Percentiles rank a stretch among this genome's conserved stretches.
Evolutionary conservation across 2,113 vertebrate genomes (phyloP).

Genomic region (Myanophis thanlyinensis): DNA sequence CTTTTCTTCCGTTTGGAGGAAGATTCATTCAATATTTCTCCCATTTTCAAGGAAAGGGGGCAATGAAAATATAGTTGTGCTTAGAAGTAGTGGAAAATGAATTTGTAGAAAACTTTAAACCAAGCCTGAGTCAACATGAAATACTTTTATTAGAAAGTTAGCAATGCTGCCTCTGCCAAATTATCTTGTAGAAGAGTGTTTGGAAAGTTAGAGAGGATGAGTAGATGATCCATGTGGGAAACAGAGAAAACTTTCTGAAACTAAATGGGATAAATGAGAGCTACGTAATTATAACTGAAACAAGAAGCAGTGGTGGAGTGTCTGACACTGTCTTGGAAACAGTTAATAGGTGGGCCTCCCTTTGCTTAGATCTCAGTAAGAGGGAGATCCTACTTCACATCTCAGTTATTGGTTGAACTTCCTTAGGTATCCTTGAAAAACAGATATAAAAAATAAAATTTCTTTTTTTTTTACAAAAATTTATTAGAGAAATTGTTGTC

Average conservation of each 20-base stretch:
- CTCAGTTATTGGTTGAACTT: neutral
- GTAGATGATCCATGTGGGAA: neutral
- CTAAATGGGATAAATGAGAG: too few species aligned
- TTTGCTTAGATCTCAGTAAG: neutral
- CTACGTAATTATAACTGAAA: neutral
- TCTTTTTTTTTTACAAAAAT: neutral
- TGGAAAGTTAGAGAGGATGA: neutral
- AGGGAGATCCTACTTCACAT: neutral
- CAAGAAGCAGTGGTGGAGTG: neutral
- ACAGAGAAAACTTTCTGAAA: neutral
- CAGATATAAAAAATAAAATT: neutral
- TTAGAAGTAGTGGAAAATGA: neutral
- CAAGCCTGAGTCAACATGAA: neutral
- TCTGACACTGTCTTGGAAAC: neutral
- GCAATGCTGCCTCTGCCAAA: neutral
- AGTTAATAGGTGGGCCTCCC: neutral
- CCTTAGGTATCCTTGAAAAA: neutral
- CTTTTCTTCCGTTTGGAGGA: neutral
- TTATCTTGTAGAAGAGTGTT: neutral
- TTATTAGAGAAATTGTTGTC: neutral
- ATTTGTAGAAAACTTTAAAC: neutral
- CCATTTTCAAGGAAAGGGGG: neutral
- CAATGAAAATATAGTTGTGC: neutral
- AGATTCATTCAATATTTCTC: neutral
- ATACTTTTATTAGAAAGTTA: neutral